Evolutionary conservation across 2,113 vertebrate species (phyloP), one percentile per base, ranked within the genome.

Genomic region (Ursus arctos): DNA sequence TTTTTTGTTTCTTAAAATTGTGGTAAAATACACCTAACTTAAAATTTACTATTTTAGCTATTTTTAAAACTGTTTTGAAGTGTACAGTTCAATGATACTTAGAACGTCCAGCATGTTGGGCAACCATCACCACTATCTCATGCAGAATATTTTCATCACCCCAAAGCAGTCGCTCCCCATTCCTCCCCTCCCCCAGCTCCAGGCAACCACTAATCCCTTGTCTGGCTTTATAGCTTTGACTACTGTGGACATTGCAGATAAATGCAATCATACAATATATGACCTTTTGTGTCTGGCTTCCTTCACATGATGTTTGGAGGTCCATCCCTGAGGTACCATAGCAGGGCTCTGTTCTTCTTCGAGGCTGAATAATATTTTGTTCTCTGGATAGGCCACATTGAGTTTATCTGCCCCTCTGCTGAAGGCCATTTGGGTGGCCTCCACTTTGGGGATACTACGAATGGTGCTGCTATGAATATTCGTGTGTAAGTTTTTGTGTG

Each of bases 231-330:
- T 22, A 21, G 81, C 19, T n/a, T 10, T 53, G 26, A 40, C 55
- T 72, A 0, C 7, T 9, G 61, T 21, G n/a, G 24, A 31, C 26
- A 5, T 43, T 65, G 74, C 55, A 16, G 14, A 31, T 40, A 36
- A 36, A 10, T 2, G 65, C 7, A 22, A 14, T n/a, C 63, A 49
- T 33, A 10, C 0, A 0, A 0, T n/a, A 6, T 0, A 3, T 72
- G 53, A 28, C 11, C 4, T 26, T 61, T 63, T 43, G 28, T 11
- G 40, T 43, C 36, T 53, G 72, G 47, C 49, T 67, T 81, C 51
- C 71, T 26, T 69, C 43, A 4, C 24, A 3, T 6, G 33, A 14
- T 0, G 19, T 59, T 33, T 57, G 0, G 18, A 55, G 31, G 36
- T 11, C 40, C 31, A 2, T 12, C 36, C 55, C 2, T 1, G 74